A percentile compares a stretch with the other conserved stretches of the same genome.
These are phyloP conservation scores for Plecturocebus donacophilus DNA, from an alignment of 2,113 vertebrate species.

Conservation along the genomic window DNA sequence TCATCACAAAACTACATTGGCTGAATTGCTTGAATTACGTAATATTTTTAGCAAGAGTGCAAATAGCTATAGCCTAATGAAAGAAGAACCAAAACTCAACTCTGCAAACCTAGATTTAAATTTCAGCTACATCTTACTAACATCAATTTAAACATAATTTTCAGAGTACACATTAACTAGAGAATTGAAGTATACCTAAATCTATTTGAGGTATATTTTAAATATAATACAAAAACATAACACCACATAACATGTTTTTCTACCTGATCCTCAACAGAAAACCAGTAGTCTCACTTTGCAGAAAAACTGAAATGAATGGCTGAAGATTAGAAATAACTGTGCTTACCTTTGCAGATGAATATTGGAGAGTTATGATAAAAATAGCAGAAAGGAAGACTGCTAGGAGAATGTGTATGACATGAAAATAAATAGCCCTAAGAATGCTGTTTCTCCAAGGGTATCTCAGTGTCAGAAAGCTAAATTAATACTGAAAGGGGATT, in stretches of 20 bases:
- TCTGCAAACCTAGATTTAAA: neutral
- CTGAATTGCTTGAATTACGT: neutral
- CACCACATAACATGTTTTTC: constrained; percentile 13
- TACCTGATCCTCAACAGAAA: neutral
- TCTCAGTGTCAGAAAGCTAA: neutral
- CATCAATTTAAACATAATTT: neutral
- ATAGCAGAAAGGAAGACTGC: neutral
- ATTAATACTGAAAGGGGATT: neutral
- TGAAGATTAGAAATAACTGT: neutral
- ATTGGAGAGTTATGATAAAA: neutral
- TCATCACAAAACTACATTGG: neutral
- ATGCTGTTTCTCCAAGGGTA: neutral
- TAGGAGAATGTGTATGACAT: neutral
- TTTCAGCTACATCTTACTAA: neutral
- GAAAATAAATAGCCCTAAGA: neutral
- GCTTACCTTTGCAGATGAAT: neutral
- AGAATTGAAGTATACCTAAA: neutral
- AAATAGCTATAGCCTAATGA: neutral
- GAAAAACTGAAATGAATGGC: neutral
- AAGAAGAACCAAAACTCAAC: neutral
- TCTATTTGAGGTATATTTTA: neutral
- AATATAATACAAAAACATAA: neutral
- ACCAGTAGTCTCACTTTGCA: neutral
- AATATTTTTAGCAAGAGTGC: neutral
- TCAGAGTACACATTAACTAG: neutral